Percentiles rank a stretch among this genome's conserved stretches.
Evolutionary conservation across 2,797 vertebrate genomes (phyloP).

Genomic region (Holocentrus rufus): DNA sequence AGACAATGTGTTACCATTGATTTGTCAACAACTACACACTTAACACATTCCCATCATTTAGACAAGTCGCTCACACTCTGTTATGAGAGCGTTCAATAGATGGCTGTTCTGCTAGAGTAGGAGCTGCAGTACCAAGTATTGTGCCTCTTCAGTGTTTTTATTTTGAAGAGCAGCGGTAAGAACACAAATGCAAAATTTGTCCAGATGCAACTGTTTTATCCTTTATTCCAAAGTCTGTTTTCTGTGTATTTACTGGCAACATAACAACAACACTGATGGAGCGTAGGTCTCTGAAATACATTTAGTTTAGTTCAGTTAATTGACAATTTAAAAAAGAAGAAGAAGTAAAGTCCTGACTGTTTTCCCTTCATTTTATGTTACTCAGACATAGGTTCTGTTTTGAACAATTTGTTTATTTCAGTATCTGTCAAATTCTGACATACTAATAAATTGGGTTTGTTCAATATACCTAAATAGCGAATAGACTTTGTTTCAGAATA

Average conservation of each 20-base stretch:
- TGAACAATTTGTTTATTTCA: slow-evolving; percentile 18
- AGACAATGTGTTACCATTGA: slow-evolving; percentile 25
- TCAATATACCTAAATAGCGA: slow-evolving; percentile 22
- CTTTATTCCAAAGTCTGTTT: slow-evolving; percentile 43
- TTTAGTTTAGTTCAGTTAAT: too few relatives aligned
- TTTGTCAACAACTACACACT: slow-evolving; percentile 21
- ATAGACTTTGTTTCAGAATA: slow-evolving; percentile 15
- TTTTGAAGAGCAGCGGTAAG: slow-evolving; percentile 46
- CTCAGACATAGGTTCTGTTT: neutral
- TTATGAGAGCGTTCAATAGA: slow-evolving; percentile 25
- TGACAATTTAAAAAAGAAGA: too few relatives aligned
- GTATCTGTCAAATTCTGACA: slow-evolving; percentile 14
- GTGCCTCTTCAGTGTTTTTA: slow-evolving; percentile 47
- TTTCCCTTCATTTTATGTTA: too few relatives aligned
- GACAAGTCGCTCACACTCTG: slow-evolving; percentile 16
- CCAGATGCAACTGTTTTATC: slow-evolving; percentile 54
- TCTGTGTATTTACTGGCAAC: slow-evolving; percentile 52
- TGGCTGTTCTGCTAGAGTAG: slow-evolving; percentile 46
- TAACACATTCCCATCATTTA: slow-evolving; percentile 24
- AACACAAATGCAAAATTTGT: slow-evolving; percentile 48
- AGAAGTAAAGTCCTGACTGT: too few relatives aligned
- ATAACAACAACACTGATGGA: slow-evolving; percentile 19
- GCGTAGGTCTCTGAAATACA: too few relatives aligned
- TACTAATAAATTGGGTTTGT: slow-evolving; percentile 11
- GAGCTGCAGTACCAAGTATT: slow-evolving; percentile 44